Evolutionary conservation across 2,113 vertebrate genomes (phyloP).

Genomic region (Nannospalax galili): DNA sequence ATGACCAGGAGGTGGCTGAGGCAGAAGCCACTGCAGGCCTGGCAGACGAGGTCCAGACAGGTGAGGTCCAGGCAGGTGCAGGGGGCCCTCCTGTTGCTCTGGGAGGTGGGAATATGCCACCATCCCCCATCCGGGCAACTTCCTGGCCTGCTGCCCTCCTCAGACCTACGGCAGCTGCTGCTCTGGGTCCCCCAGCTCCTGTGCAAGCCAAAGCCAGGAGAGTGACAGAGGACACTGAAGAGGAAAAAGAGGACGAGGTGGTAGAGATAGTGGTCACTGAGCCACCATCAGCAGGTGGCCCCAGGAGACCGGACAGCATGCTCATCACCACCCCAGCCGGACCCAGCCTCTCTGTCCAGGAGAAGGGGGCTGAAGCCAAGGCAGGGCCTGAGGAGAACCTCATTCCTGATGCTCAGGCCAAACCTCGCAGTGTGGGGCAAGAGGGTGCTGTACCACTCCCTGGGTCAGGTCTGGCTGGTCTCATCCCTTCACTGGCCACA

Average conservation of each 20-base stretch:
- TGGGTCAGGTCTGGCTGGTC: background rate
- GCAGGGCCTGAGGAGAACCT: slow-evolving; percentile 73
- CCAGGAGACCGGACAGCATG: background rate
- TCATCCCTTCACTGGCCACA: background rate
- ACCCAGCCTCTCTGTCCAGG: background rate
- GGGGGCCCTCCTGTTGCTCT: slow-evolving; percentile 71
- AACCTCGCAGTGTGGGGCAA: slow-evolving; percentile 40
- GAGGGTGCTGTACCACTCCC: slow-evolving; percentile 21
- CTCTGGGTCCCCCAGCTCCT: slow-evolving; percentile 69
- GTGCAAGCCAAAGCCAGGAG: slow-evolving; percentile 63
- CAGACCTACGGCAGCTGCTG: background rate
- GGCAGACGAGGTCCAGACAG: slow-evolving; percentile 73
- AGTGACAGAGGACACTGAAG: background rate
- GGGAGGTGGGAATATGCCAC: slow-evolving; percentile 86
- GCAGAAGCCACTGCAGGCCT: slow-evolving; percentile 79
- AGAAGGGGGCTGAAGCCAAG: slow-evolving; percentile 49
- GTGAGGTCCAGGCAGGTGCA: slow-evolving; percentile 76
- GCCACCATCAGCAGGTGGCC: background rate
- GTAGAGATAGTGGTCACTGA: accelerated
- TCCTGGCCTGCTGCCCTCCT: slow-evolving; percentile 12
- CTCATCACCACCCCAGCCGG: background rate
- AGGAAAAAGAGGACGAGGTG: background rate
- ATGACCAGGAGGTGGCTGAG: slow-evolving; percentile 87
- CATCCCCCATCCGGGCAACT: slow-evolving; percentile 67
- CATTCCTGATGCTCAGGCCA: slow-evolving; percentile 82